phyloP scores from a whole-genome alignment of 2,113 vertebrate genomes.

The Atlantisia rogersi region DNA sequence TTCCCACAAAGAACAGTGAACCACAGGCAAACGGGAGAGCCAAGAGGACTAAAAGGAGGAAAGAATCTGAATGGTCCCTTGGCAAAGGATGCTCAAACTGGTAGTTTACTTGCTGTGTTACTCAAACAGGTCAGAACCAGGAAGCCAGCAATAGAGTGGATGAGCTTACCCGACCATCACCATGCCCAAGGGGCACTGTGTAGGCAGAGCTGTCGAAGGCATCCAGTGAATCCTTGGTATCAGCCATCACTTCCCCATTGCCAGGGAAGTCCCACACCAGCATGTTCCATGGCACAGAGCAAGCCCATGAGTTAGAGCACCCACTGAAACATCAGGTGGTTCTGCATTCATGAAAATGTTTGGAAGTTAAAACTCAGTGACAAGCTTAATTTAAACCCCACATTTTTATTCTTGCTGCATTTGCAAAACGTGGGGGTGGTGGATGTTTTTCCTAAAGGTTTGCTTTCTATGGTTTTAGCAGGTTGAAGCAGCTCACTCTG shows the following conservation, averaged over 20 bases:
- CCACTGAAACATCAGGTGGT: background rate
- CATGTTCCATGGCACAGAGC: background rate
- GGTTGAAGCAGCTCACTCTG: background rate
- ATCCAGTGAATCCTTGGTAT: background rate
- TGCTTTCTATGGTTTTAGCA: background rate
- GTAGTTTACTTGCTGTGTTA: background rate
- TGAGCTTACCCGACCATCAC: background rate
- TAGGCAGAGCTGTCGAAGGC: background rate
- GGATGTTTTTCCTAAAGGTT: background rate
- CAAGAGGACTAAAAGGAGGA: background rate
- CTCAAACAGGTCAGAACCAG: background rate
- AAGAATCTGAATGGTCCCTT: background rate
- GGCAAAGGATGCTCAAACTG: background rate
- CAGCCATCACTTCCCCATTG: background rate
- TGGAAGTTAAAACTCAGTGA: background rate
- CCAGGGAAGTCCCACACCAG: background rate
- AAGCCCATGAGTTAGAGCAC: background rate
- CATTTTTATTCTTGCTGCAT: background rate
- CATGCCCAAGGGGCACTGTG: accelerated
- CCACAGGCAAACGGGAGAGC: background rate
- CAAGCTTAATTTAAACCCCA: background rate
- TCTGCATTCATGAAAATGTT: background rate
- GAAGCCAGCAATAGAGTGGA: background rate
- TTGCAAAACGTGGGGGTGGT: background rate
- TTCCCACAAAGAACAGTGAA: background rate